Conservation (phyloP, 2,888 invertebrate species). For the Trissolcus brochymenae region DNA sequence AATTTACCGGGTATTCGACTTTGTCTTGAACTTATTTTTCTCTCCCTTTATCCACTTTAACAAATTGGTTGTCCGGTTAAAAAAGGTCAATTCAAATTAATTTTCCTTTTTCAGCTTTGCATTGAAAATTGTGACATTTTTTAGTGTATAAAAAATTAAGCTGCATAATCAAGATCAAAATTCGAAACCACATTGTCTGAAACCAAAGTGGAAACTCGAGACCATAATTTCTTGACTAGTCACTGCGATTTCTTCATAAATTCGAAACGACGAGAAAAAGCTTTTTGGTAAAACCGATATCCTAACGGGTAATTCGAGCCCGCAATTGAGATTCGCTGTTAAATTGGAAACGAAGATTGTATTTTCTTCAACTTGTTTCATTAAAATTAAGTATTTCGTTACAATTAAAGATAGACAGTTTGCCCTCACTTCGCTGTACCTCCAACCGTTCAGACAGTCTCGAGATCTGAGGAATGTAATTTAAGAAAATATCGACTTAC, state of each 20-base stretch:
- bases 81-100: too few species aligned
- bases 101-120: too few species aligned
- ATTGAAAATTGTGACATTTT: too few species aligned
- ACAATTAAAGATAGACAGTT: slow-evolving; percentile 59
- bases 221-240: neutral
- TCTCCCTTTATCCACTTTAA: too few species aligned
- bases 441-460: slow-evolving; percentile 17
- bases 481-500: slow-evolving; percentile 62
- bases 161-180: too few species aligned
- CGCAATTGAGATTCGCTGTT: slow-evolving; percentile 55
- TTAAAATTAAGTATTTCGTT: slow-evolving; percentile 61
- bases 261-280: slow-evolving; percentile 11
- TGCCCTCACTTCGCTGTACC: slow-evolving; percentile 33
- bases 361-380: slow-evolving; percentile 59
- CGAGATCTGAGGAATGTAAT: slow-evolving; percentile 50
- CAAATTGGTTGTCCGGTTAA: too few species aligned
- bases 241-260: too few species aligned
- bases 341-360: slow-evolving; percentile 56
- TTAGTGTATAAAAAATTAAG: too few species aligned
- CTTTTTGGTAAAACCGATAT: slow-evolving; percentile 53
- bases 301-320: slow-evolving; percentile 52
- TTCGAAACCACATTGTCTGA: too few species aligned
- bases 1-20: too few species aligned
- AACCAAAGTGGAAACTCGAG: too few species aligned
- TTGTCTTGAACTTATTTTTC: too few species aligned